Base-by-base conservation (phyloP, 2,797 vertebrate species). In the Scomberomorus guttatus region DNA sequence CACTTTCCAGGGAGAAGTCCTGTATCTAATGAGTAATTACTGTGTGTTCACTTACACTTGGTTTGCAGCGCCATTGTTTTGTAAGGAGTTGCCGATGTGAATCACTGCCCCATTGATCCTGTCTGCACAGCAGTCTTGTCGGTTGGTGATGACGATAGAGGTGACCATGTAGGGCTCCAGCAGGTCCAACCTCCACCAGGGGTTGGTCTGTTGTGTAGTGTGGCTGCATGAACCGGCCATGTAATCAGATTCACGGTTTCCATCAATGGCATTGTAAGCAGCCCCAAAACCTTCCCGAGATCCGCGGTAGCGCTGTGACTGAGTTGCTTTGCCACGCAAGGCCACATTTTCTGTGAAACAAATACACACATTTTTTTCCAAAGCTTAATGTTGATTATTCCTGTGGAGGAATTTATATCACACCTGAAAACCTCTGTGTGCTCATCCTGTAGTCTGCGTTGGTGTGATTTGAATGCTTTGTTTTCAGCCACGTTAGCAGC, bases 111-210 rank as follows among this genome's bases (percentile, higher is more conserved):
- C 77, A 0, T 85, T 69, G 9, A 94, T 15, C 20, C 66, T 72
- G 0, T 55, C 0, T 2, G 1, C 0, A 57, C 67, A 72, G 62
- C 29, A 63, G 65, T 93, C 89, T 48, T 57, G 42, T 83, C 81
- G 88, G 81, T 92, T 94, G 37, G 74, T 86, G 71, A 95, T 54
- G 52, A 1, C 42, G 20, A 95, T 24, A 1, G 85, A 87, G 59
- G 76, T 83, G 25, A 95, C 56, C 10, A 84, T 58, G 81, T 93
- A 87, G 1, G 12, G 20, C 1, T 85, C 66, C 56, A 86, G 79
- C 44, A 90, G 87, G 58, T 89, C 74, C 46, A 91, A 67, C 51
- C 83, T 84, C 90, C 88, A 91, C 90, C 90, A 91, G 71, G 87
- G 62, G 39, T 59, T 55, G 5, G 51, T 10, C 0, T 27, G 20